Base-by-base conservation (phyloP, 2,113 vertebrate genomes). In the Ceyx melanurus region DNA sequence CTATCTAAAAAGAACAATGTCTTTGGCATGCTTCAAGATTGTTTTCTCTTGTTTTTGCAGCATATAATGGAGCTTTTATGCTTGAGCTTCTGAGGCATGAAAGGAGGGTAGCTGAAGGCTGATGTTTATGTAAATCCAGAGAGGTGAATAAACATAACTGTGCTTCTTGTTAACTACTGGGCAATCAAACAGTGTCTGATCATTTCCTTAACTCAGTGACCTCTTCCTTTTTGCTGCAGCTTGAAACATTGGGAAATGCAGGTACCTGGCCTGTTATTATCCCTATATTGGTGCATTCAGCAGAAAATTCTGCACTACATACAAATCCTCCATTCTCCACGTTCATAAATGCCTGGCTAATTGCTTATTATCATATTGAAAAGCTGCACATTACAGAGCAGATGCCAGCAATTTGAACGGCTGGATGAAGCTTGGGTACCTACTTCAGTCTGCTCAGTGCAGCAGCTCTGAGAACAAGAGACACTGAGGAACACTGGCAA, bases 311-410 rank as follows among this genome's bases (percentile, higher is more conserved):
- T 92, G 75, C 11, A 26, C 37, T 50, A 21, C 11, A 19, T 74
- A 79, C 71, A 90, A 18, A 92, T 82, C 83, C 86, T 75, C 76
- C 60, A 28, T 86, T 90, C 53, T 85, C 40, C 43, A 11, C 60
- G 76, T 88, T 94, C 72, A 67, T 93, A 93, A 93, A 56, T 76
- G 75, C 64, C 66, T 90, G 50, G 79, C 89, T 94, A 94, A 92
- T 90, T 94, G 80, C 89, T 93, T 82, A 88, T 92, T 92, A 88
- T 72, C 75, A 67, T 79, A 72, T 4, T 72, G 86, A 82, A 88
- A 94, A 85, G 72, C 75, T 92, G 80, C 82, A 85, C 67, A 46
- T 74, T 91, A 56, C 72, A 43, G 83, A 86, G 62, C 86, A 88
- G 86, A 90, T 79, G 80, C 79, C 75, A 90, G 93, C 72, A 86